Evolutionary conservation across 2,113 vertebrate species (phyloP), one percentile per base, ranked within the genome.

Genomic region (Peromyscus polionotus): DNA sequence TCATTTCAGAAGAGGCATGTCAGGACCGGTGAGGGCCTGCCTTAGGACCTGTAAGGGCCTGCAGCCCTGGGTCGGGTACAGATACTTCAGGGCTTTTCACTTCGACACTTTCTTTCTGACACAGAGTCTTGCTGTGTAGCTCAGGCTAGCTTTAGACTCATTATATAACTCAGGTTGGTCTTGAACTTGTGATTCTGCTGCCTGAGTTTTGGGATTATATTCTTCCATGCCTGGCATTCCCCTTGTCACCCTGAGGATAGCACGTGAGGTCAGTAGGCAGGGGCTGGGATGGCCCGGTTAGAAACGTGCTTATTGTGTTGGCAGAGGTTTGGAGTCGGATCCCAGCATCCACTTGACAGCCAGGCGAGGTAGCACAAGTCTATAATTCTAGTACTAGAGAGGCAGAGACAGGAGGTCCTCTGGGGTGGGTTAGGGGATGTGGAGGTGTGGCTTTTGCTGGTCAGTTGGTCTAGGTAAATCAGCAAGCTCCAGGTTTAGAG

Each of bases 1-100:
- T 83, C 16, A 26, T 63, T 85, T 79, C 76, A 36, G 45, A 79
- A 93, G 67, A 81, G 63, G 93, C 95, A 88, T 86, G 86, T 75
- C 90, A 90, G 20, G 54, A 65, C 72, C 10, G n/a, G 36, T 22
- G 42, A 89, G 76, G 90, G n/a, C 7, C 31, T 13, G 39, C 45
- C 77, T 75, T 13, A 13, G 39, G 42, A 42, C 42, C 42, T 3
- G 42, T 42, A 4, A 42, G 42, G 42, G 42, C 3, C 42, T 42
- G 42, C 42, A 42, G 42, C 17, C 5, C 84, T 10, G 90, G 36
- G 84, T 33, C 63, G 19, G 28, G 3, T 13, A n/a, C 36, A 80
- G 31, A 39, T 83, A 54, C 81, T 68, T 75, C 63, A 90, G 19
- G 63, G 9, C 45, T 87, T 87, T 10, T 36, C 45, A 88, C 16